phyloP scores from a whole-genome alignment of 2,797 vertebrate genomes.

The Adelosebastes latens region DNA sequence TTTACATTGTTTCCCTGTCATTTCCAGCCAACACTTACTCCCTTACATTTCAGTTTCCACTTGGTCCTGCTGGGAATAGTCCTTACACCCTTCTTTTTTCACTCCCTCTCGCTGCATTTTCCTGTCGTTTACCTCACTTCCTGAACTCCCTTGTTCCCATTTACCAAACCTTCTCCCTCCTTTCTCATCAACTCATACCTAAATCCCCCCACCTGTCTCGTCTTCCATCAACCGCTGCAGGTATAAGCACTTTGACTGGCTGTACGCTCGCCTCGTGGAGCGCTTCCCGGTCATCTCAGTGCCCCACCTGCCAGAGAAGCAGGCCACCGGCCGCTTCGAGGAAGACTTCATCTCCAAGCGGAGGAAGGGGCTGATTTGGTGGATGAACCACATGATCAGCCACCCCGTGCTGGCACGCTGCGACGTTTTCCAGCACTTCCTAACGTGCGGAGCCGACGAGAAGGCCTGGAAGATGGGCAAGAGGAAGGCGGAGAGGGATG shows the following conservation, averaged over 20 bases:
- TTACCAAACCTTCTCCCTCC: not conserved
- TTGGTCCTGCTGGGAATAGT: not conserved
- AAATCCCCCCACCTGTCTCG: not conserved
- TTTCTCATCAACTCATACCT: not conserved
- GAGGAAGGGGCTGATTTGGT: constrained; percentile 94
- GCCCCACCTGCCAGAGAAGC: constrained; percentile 96
- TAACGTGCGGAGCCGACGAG: constrained; percentile 91
- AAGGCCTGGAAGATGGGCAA: constrained; percentile 98
- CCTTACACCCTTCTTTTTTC: not conserved
- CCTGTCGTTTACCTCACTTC: not conserved
- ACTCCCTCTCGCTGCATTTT: not conserved
- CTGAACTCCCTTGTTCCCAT: not conserved
- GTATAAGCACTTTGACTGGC: constrained; percentile 98
- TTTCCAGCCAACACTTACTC: not conserved
- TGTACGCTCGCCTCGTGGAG: constrained; percentile 92
- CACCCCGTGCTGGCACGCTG: constrained; percentile 94
- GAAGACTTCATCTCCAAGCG: constrained; percentile 98
- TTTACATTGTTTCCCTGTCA: constrained; percentile 35
- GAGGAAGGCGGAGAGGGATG: constrained; percentile 93
- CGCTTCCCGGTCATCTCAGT: constrained; percentile 97
- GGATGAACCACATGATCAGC: constrained; percentile 99
- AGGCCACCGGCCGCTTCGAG: constrained; percentile 96
- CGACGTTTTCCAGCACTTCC: constrained; percentile 96
- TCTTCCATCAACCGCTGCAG: constrained; percentile 55
- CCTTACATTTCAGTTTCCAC: constrained; percentile 8